These are phyloP conservation scores for Cylindroiulus punctatus DNA, from an alignment of 2,888 invertebrate genomes.

Conservation along the genomic window DNA sequence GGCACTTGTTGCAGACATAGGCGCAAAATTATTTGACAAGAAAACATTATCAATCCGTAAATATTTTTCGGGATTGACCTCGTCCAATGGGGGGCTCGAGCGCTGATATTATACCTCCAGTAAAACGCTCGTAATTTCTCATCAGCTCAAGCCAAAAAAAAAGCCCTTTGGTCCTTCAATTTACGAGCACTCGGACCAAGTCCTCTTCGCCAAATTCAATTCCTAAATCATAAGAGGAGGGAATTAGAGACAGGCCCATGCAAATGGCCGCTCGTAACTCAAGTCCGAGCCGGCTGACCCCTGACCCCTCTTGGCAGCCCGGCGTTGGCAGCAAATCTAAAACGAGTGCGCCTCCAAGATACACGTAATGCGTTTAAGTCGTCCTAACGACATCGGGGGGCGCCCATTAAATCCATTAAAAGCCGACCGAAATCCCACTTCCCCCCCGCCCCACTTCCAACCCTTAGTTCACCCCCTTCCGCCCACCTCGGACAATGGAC, in stretches of 20 bases:
- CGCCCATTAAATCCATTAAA: not conserved
- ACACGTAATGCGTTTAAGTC: constrained; percentile 5
- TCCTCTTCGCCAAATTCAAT: not conserved
- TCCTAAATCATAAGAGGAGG: not conserved
- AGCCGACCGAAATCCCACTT: not conserved
- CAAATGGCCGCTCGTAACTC: not conserved
- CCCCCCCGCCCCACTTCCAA: not conserved
- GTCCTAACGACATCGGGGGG: not conserved
- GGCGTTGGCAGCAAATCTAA: not conserved
- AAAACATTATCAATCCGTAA: not conserved
- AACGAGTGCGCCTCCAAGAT: constrained; percentile 1
- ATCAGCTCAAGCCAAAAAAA: not conserved
- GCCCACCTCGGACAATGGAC: not conserved
- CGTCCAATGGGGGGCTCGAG: not conserved
- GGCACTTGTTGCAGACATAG: not conserved
- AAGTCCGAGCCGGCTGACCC: not conserved
- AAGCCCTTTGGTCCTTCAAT: not conserved
- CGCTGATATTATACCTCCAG: not conserved
- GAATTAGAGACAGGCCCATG: constrained; percentile 18
- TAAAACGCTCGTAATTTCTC: not conserved
- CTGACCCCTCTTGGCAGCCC: not conserved
- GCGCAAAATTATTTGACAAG: not conserved
- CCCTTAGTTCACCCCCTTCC: not conserved
- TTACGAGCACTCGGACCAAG: not conserved
- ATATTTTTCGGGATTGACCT: not conserved